Conservation (phyloP, 2,113 vertebrate species). For the Colinus virginianus region DNA sequence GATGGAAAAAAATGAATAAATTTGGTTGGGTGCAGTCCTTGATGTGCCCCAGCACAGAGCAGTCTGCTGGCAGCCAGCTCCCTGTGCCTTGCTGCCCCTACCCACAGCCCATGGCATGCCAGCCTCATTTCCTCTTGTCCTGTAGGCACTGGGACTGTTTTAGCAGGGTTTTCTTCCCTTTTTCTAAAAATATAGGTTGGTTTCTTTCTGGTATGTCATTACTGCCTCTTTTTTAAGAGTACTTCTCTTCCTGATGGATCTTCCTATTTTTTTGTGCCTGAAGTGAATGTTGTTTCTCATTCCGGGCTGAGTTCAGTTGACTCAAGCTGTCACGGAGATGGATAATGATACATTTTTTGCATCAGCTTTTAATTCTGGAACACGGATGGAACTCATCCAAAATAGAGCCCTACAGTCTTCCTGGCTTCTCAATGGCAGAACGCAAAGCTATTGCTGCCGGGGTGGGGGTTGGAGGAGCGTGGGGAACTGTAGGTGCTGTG, state of each 20-base stretch:
- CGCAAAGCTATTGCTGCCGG: neutral
- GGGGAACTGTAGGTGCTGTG: neutral
- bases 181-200: conserved; percentile 51
- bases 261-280: conserved; percentile 48
- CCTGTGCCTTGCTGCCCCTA: neutral
- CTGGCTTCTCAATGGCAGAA: neutral
- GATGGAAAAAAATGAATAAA: neutral
- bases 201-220: conserved; percentile 61
- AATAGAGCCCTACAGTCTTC: neutral
- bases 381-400: neutral
- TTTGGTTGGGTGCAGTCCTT: neutral
- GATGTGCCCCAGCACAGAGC: neutral
- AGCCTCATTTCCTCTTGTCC: conserved; percentile 11
- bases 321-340: conserved; percentile 53
- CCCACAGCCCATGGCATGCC: neutral
- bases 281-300: conserved; percentile 2
- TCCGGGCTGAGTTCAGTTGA: conserved; percentile 33
- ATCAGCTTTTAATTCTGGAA: conserved; percentile 63
- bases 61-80: neutral
- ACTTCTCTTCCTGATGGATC: conserved; percentile 49
- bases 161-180: conserved; percentile 29
- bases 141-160: neutral
- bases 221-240: conserved; percentile 50
- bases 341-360: conserved; percentile 40
- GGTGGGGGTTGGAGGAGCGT: rapidly evolving